Evolutionary conservation across 2,888 invertebrate species (phyloP).

Genomic region (Tipula helvola): DNA sequence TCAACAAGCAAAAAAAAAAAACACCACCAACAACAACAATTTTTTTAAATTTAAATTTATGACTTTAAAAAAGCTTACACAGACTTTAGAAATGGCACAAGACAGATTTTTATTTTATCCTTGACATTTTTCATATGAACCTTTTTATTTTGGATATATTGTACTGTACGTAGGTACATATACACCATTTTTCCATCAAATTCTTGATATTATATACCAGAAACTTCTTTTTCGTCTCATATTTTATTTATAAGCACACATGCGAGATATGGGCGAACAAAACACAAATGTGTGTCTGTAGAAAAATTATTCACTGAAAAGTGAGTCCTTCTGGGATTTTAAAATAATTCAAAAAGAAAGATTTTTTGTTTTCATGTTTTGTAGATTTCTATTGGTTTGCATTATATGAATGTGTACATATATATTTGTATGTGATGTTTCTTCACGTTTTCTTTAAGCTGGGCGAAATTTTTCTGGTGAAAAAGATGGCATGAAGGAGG

Average conservation of each 20-base stretch:
- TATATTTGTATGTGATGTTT: background rate
- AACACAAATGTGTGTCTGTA: background rate
- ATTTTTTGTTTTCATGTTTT: background rate
- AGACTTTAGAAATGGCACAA: background rate
- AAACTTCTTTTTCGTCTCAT: background rate
- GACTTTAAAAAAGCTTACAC: background rate
- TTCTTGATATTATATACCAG: background rate
- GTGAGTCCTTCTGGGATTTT: slow-evolving; percentile 9
- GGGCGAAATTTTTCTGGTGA: background rate
- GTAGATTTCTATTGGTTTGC: background rate
- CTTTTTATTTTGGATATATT: background rate
- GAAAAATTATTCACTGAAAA: background rate
- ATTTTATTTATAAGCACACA: background rate
- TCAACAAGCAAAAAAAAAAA: background rate
- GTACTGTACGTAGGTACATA: background rate
- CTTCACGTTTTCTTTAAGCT: background rate
- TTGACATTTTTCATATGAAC: background rate
- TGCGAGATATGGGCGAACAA: background rate
- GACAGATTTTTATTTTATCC: slow-evolving; percentile 4
- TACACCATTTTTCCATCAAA: background rate
- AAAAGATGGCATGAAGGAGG: background rate
- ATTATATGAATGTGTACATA: background rate
- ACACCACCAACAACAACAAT: background rate
- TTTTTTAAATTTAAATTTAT: background rate
- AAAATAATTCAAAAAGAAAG: background rate